These are phyloP conservation scores for Aricia artaxerxes DNA, from an alignment of 2,888 invertebrate genomes.

Conservation along the genomic window DNA sequence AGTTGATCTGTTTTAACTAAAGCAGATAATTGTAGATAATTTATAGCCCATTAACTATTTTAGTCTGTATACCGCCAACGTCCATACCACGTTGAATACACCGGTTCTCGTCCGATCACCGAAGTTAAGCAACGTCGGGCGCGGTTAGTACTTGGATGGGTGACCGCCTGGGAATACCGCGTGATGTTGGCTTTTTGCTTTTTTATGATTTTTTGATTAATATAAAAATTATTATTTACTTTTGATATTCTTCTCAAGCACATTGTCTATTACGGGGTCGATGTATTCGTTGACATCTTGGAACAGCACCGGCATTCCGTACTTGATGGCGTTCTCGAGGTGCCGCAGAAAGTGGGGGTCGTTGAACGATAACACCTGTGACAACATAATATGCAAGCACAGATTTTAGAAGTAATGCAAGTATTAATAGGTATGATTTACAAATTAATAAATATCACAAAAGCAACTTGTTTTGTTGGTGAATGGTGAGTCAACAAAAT, in stretches of 20 bases:
- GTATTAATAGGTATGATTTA: no score
- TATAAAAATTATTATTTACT: slow-evolving; percentile 57
- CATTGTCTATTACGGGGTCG: slow-evolving; percentile 94
- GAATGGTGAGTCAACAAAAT: no score
- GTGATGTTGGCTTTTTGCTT: no score
- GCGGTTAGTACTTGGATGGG: slow-evolving; percentile 64
- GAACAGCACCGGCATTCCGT: slow-evolving; percentile 92
- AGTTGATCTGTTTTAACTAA: neutral
- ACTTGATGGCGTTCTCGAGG: slow-evolving; percentile 93
- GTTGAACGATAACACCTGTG: slow-evolving; percentile 86
- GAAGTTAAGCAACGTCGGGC: slow-evolving; percentile 56
- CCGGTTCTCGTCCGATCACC: slow-evolving; percentile 48
- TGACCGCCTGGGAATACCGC: slow-evolving; percentile 41
- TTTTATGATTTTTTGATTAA: neutral
- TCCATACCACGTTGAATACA: slow-evolving; percentile 38
- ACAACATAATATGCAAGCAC: neutral
- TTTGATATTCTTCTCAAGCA: slow-evolving; percentile 92
- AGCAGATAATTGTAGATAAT: neutral
- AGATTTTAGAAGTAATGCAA: no score
- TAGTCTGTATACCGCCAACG: neutral
- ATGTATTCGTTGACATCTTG: slow-evolving; percentile 96
- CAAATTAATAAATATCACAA: no score
- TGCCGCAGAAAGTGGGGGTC: slow-evolving; percentile 92
- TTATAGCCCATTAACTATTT: neutral
- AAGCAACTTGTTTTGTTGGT: no score